A percentile compares a stretch with the other conserved stretches of the same genome.
Conservation (phyloP, 2,113 vertebrate genomes). For the Motacilla alba region DNA sequence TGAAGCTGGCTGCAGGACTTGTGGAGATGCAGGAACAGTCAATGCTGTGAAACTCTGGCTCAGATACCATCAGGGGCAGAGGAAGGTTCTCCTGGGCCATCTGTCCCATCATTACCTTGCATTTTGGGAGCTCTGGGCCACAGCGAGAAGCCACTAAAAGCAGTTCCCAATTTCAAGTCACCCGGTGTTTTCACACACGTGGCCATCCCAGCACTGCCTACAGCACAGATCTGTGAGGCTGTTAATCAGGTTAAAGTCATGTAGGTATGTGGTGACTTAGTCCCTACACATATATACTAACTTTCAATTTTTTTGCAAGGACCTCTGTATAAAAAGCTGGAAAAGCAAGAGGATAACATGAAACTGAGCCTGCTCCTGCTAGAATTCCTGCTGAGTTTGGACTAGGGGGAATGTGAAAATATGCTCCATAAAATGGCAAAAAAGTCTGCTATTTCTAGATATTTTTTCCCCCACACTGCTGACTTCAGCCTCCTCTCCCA, state of each 20-base stretch:
- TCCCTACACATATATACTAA: background rate
- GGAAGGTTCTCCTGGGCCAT: background rate
- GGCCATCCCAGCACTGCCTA: background rate
- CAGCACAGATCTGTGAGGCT: background rate
- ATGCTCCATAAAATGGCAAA: background rate
- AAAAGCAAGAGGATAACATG: background rate
- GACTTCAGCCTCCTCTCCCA: background rate
- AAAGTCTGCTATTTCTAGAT: background rate
- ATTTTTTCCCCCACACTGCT: background rate
- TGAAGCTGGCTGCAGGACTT: background rate
- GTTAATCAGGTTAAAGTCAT: background rate
- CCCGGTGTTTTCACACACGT: background rate
- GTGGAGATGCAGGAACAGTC: background rate
- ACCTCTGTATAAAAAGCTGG: background rate
- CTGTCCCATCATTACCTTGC: background rate
- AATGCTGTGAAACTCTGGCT: background rate
- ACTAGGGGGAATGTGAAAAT: background rate
- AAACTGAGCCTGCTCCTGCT: background rate
- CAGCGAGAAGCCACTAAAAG: background rate
- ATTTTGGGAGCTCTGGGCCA: background rate
- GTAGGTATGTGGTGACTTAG: background rate
- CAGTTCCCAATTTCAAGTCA: background rate
- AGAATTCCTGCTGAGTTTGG: background rate
- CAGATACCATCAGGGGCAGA: background rate
- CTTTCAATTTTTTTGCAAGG: background rate